Evolutionary conservation across 2,113 vertebrate genomes (phyloP).

Genomic region (Petrocephalus microphthalmus): DNA sequence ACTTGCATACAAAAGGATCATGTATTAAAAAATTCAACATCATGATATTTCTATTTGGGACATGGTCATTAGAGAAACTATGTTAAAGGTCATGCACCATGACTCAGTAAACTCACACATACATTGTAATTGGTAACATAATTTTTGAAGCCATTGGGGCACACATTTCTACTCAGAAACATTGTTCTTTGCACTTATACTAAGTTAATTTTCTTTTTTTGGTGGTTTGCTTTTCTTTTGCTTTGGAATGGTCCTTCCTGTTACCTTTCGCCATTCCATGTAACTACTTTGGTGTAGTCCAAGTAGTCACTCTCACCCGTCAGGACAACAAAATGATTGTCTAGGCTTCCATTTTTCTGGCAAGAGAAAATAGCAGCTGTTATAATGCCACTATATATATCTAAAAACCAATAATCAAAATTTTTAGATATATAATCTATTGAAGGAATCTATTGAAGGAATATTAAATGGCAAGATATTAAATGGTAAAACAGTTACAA

Average conservation of each 20-base stretch:
- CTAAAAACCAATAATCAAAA: not conserved
- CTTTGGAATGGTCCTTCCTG: not conserved
- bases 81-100: not conserved
- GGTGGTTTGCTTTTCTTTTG: not conserved
- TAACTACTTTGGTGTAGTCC: conserved; percentile 79
- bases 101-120: not conserved
- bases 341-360: conserved; percentile 81
- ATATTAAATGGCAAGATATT: no score
- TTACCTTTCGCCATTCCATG: conserved; percentile 88
- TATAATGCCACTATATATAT: not conserved
- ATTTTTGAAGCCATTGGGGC: not conserved
- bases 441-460: no score
- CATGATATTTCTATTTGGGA: not conserved
- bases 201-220: not conserved
- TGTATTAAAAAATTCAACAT: not conserved
- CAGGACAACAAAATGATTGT: conserved; percentile 81
- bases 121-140: not conserved
- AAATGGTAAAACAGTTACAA: no score
- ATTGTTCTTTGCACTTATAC: not conserved
- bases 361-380: conserved; percentile 20
- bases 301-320: conserved; percentile 75
- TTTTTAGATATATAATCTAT: not conserved
- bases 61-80: not conserved
- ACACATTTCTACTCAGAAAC: not conserved
- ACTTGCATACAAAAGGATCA: not conserved